Percentiles rank a stretch among this genome's conserved stretches.
These are phyloP conservation scores for Danio jaintianensis DNA, from an alignment of 2,797 vertebrate species.

Conservation along the genomic window DNA sequence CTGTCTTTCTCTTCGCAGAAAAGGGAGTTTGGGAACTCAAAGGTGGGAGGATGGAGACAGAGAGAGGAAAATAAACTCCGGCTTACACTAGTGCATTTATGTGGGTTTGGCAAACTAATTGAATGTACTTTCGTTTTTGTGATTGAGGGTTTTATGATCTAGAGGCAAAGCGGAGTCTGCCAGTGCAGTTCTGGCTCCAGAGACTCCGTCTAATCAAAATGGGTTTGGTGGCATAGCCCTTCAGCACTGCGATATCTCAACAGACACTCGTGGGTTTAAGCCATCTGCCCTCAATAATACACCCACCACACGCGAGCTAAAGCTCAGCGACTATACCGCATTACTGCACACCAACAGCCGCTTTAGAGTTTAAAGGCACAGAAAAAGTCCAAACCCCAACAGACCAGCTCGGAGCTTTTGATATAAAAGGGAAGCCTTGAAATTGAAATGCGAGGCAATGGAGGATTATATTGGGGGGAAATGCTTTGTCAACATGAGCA, in stretches of 20 bases:
- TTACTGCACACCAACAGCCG: conserved; percentile 47
- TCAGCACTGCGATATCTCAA: conserved; percentile 70
- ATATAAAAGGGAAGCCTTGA: conserved; percentile 44
- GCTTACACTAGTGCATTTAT: conserved; percentile 39
- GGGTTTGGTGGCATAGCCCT: conserved; percentile 69
- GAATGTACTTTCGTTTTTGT: conserved; percentile 56
- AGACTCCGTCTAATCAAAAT: conserved; percentile 73
- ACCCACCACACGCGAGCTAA: conserved; percentile 48
- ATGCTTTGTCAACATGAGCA: conserved; percentile 38
- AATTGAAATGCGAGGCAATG: conserved; percentile 37
- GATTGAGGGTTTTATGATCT: conserved; percentile 71
- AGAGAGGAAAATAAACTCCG: conserved; percentile 44
- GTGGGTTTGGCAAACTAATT: conserved; percentile 56
- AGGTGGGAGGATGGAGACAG: neutral
- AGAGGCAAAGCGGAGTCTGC: conserved; percentile 64
- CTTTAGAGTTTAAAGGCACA: conserved; percentile 49
- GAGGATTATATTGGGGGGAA: conserved; percentile 18
- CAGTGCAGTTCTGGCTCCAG: conserved; percentile 63
- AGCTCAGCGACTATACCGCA: conserved; percentile 48
- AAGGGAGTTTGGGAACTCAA: neutral
- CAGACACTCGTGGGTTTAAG: conserved; percentile 65
- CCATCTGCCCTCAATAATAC: conserved; percentile 67
- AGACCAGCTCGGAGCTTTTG: conserved; percentile 35
- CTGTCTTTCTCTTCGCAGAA: neutral
- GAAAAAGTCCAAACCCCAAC: conserved; percentile 41